Base-by-base conservation (phyloP, 1,140 invertebrate species). In the Sesamia nonagrioides region DNA sequence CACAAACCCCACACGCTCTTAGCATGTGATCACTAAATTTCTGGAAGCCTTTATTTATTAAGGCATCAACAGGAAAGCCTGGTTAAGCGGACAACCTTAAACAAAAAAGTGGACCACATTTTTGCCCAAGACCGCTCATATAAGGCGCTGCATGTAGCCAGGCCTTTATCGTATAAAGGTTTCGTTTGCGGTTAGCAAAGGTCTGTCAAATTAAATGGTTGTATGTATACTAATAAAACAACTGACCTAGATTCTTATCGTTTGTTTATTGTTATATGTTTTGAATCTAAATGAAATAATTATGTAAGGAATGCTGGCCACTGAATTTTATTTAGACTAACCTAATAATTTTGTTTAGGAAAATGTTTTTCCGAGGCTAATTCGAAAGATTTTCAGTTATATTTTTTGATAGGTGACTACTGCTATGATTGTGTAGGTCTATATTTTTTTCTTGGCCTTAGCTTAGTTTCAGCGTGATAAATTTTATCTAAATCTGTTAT, bases 161-260 rank as follows among this genome's bases (percentile, higher is more conserved):
- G n/a, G 5, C 11, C 15, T 35, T 40, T n/a, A 66, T 11, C 17
- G n/a, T 18, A 3, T 33, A 4, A 71, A 71, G 42, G 66, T 71
- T 52, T 52, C 37, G 15, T 11, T 15, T 40, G n/a, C 15, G 45
- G 21, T 45, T 6, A 35, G 7, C 4, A 35, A n/a, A 50, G 45
- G 45, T 50, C 45, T 73, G 6, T 8, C 33, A 21, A 42, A 58
- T 73, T 58, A 73, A 73, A 56, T 73, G 35, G 15, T 52, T 48
- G 42, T 68, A 45, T 68, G 15, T 69, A 48, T 48, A 56, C 48
- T n/a, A 56, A 73, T 17, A 56, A 73, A 73, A 56, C 54, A 71
- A n/a, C 42, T 73, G 69, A 40, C 69, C 69, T 73, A 73, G 50
- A 73, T 73, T 42, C 69, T 42, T 73, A 73, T 73, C 69, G 69